Percentiles rank a stretch among this genome's conserved stretches.
Evolutionary conservation across 2,797 vertebrate genomes (phyloP).

Genomic region (Anabas testudineus): DNA sequence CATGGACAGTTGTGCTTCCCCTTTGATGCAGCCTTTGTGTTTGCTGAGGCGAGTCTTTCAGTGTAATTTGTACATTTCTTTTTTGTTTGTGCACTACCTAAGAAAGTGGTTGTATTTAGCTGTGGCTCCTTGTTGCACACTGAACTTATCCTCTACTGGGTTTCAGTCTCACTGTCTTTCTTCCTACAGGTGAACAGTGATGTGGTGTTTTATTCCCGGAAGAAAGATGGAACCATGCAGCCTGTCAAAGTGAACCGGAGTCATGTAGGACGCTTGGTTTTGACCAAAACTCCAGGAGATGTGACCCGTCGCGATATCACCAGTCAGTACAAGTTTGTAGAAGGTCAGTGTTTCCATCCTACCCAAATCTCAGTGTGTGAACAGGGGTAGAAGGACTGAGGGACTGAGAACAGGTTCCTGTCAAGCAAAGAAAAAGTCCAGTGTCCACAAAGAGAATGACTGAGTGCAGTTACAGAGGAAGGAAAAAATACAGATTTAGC

Average conservation of each 20-base stretch:
- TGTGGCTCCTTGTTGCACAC: too few species aligned
- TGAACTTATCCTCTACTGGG: background rate
- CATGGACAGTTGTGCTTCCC: slow-evolving; percentile 93
- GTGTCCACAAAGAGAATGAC: too few species aligned
- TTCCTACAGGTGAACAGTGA: slow-evolving; percentile 93
- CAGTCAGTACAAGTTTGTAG: slow-evolving; percentile 92
- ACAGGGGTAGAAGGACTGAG: too few species aligned
- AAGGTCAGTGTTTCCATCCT: slow-evolving; percentile 82
- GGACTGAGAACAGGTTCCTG: too few species aligned
- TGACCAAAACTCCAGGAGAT: slow-evolving; percentile 89
- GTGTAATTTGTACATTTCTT: background rate
- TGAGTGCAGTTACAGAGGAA: too few species aligned
- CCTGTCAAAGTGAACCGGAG: slow-evolving; percentile 83
- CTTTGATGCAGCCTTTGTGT: slow-evolving; percentile 93
- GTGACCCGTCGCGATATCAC: slow-evolving; percentile 88
- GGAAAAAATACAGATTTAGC: too few species aligned
- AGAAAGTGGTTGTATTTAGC: background rate
- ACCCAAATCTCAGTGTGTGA: slow-evolving; percentile 3
- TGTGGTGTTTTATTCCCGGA: slow-evolving; percentile 88
- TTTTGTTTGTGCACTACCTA: background rate
- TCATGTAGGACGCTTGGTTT: slow-evolving; percentile 88
- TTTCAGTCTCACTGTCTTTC: background rate
- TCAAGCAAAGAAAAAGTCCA: too few species aligned
- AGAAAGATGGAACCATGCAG: slow-evolving; percentile 86
- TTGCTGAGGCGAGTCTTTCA: slow-evolving; percentile 89